Conservation (phyloP, 1,140 invertebrate genomes). For the Orussus abietinus region DNA sequence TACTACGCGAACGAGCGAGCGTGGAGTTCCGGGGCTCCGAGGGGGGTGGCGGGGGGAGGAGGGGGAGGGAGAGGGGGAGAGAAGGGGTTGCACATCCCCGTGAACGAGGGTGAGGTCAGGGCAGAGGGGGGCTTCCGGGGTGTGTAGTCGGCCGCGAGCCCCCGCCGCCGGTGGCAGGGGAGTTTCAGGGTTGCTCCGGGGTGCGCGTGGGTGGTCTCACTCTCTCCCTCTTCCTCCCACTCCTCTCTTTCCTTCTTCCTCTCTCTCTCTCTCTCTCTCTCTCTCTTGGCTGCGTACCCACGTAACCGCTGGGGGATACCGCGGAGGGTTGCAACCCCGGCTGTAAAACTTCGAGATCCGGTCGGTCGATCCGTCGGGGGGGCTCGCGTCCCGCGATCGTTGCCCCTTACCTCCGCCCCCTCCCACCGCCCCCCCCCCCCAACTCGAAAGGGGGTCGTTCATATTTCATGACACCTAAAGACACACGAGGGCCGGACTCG, state of each 20-base stretch:
- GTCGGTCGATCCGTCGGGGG: constrained; percentile 5
- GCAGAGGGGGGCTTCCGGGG: constrained; percentile 9
- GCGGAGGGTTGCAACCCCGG: constrained; percentile 24
- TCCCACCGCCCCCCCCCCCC: too few species aligned
- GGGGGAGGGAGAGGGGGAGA: constrained; percentile 1
- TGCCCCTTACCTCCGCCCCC: too few species aligned
- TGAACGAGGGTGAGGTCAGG: too few species aligned
- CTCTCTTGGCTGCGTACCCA: constrained; percentile 15
- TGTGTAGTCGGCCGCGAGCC: constrained; percentile 15
- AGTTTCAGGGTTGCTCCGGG: background rate
- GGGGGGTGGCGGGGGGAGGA: constrained; percentile 16
- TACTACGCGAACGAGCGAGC: constrained; percentile 15
- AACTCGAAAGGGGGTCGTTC: too few species aligned
- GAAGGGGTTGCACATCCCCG: background rate
- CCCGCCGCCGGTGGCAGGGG: constrained; percentile 9
- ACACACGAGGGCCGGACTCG: too few species aligned
- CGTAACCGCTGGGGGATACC: too few species aligned
- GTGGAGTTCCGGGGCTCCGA: too few species aligned
- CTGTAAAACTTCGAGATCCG: constrained; percentile 28
- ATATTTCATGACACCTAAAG: too few species aligned
- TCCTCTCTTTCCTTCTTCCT: too few species aligned
- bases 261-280: too few species aligned
- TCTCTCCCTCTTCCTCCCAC: too few species aligned
- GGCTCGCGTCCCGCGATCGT: too few species aligned
- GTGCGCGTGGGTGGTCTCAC: constrained; percentile 12